These are phyloP conservation scores for Perca flavescens DNA, from an alignment of 2,113 vertebrate species.

Conservation along the genomic window DNA sequence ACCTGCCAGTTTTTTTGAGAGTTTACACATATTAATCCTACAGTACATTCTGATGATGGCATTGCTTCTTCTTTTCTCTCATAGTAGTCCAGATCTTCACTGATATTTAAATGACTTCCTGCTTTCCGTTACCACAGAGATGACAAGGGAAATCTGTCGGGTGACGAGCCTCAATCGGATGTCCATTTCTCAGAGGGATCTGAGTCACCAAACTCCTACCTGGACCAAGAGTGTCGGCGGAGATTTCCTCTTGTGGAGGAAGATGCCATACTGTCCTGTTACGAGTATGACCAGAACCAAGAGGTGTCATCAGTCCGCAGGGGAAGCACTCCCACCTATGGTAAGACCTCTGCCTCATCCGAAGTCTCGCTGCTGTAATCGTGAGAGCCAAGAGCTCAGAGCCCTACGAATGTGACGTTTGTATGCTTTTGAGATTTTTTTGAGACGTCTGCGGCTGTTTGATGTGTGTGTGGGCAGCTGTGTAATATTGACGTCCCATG, in stretches of 20 bases:
- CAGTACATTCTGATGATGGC: not conserved
- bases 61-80: not conserved
- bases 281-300: conserved; percentile 97
- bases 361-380: conserved; percentile 13
- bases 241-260: conserved; percentile 95
- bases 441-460: conserved; percentile 46
- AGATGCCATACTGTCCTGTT: conserved; percentile 96
- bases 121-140: conserved; percentile 84
- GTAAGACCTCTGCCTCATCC: conserved; percentile 78
- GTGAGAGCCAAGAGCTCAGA: conserved; percentile 17
- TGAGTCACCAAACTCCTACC: conserved; percentile 98
- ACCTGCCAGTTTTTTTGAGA: not conserved
- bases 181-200: conserved; percentile 91
- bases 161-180: conserved; percentile 89
- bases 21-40: not conserved
- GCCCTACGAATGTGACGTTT: conserved; percentile 25
- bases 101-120: conserved; percentile 8
- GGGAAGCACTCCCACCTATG: conserved; percentile 95
- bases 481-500: conserved; percentile 59
- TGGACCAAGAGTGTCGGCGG: conserved; percentile 96
- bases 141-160: conserved; percentile 90
- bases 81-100: conserved; percentile 7
- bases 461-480: conserved; percentile 38
- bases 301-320: conserved; percentile 91
- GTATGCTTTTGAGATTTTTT: conserved; percentile 19